Conservation (phyloP, 2,888 invertebrate species). For the Trichogramma evanescens region DNA sequence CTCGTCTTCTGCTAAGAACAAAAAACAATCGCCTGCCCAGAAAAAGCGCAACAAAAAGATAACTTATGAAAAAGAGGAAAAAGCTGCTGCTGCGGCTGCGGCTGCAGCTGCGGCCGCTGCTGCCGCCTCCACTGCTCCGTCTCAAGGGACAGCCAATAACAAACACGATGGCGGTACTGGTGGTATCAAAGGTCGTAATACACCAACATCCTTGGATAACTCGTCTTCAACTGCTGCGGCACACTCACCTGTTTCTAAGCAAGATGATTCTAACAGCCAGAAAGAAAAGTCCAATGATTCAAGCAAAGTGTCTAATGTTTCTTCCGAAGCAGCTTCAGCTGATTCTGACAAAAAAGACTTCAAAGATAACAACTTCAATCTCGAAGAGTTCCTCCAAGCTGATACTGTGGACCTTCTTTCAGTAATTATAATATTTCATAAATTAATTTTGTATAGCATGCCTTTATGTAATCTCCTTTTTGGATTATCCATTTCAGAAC, state of each 20-base stretch:
- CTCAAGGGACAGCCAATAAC: neutral
- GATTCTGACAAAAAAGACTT: conserved; percentile 25
- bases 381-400: conserved; percentile 78
- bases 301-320: conserved; percentile 25
- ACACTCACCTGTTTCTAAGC: conserved; percentile 44
- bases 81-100: conserved; percentile 21
- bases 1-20: conserved; percentile 31
- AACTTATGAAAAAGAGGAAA: conserved; percentile 44
- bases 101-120: conserved; percentile 18
- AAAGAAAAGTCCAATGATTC: conserved; percentile 30
- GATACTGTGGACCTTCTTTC: conserved; percentile 69
- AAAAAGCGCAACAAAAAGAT: conserved; percentile 48
- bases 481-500: conserved; percentile 50
- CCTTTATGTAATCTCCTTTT: neutral
- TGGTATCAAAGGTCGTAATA: conserved; percentile 42
- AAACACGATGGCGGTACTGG: conserved; percentile 18
- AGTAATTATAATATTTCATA: conserved; percentile 47
- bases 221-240: conserved; percentile 34
- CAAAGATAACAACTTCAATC: conserved; percentile 56
- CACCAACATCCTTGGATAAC: conserved; percentile 44
- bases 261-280: conserved; percentile 29
- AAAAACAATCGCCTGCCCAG: conserved; percentile 47
- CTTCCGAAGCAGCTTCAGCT: conserved; percentile 28
- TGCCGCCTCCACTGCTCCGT: conserved; percentile 13
- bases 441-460: neutral